Base-by-base conservation (phyloP, 1,140 invertebrate genomes). In the Bombus pascuorum region DNA sequence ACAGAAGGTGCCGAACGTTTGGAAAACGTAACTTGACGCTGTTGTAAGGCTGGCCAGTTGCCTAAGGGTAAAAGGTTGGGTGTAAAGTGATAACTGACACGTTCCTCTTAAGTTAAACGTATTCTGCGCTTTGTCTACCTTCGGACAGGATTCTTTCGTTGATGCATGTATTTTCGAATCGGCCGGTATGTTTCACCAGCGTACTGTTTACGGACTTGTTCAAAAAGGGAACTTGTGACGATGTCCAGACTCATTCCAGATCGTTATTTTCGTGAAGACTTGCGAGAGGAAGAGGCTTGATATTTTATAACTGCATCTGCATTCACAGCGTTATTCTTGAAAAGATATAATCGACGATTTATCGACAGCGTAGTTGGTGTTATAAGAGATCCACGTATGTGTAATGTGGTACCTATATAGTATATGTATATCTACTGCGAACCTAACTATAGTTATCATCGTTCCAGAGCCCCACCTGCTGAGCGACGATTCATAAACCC, bases 401-500 rank as follows among this genome's bases (percentile, higher is more conserved):
- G 28, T 62, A 62, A 53, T 53, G 47, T 53, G 47, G 47, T 53
- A 53, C 18, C 47, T 53, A 53, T 53, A 8, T 8, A 53, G 47
- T 53, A 53, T 22, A 53, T 53, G 47, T 53, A 53, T 53, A n/a
- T 62, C 59, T 62, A 4, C 28, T 28, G 12, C 28, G n/a, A 62
- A 86, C 78, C 82, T 86, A 44, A 32, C 53, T 15, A 70, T 66
- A 37, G 62, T 53, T 47, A 65, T 42, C 71, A 44, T 44, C 53
- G n/a, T n/a, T 25, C n/a, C 8, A 22, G 71, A 32, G 42, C 70
- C 66, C 59, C 85, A 84, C 85, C 78, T 82, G 81, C 89, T 75
- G 89, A 9, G 80, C 71, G 62, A 44, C 59, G 66, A 59, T 79
- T 89, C 84, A 68, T 84, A 89, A 87, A 66, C 47, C 83, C 62